These are phyloP conservation scores for Dicrurus megarhynchus DNA, from an alignment of 2,113 vertebrate species.

Conservation along the genomic window DNA sequence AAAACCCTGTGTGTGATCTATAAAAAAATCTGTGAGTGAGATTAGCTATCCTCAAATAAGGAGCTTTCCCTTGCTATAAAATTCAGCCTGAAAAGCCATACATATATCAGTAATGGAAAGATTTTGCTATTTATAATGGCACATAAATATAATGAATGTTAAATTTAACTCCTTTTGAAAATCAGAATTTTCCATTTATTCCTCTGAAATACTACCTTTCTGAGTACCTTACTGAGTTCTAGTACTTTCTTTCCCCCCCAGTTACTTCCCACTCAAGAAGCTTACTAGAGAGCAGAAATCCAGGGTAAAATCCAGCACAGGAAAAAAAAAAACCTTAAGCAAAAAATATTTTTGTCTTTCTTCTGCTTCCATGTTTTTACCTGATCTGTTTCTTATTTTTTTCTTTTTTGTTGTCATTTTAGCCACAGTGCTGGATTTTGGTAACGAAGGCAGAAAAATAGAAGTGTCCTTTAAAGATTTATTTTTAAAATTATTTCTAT, in stretches of 20 bases:
- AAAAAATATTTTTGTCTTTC: background rate
- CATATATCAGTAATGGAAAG: background rate
- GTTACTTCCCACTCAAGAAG: rapidly evolving
- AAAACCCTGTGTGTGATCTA: background rate
- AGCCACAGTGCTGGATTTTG: background rate
- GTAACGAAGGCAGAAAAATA: background rate
- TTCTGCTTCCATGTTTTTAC: background rate
- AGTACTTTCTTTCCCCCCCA: rapidly evolving
- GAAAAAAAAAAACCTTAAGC: background rate
- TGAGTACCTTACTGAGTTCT: background rate
- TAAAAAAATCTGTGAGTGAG: background rate
- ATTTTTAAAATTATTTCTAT: background rate
- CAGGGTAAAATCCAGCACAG: background rate
- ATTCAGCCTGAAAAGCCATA: background rate
- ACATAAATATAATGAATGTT: background rate
- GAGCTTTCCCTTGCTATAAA: background rate
- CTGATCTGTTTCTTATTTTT: background rate
- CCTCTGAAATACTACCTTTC: background rate
- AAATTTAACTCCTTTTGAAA: background rate
- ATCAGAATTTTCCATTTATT: background rate
- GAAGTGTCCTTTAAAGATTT: rapidly evolving
- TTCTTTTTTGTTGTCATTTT: background rate
- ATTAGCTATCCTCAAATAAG: background rate
- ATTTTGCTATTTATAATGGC: background rate
- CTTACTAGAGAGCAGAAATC: background rate